Evolutionary conservation across 2,888 invertebrate species (phyloP).

Genomic region (Andrena bicolor): DNA sequence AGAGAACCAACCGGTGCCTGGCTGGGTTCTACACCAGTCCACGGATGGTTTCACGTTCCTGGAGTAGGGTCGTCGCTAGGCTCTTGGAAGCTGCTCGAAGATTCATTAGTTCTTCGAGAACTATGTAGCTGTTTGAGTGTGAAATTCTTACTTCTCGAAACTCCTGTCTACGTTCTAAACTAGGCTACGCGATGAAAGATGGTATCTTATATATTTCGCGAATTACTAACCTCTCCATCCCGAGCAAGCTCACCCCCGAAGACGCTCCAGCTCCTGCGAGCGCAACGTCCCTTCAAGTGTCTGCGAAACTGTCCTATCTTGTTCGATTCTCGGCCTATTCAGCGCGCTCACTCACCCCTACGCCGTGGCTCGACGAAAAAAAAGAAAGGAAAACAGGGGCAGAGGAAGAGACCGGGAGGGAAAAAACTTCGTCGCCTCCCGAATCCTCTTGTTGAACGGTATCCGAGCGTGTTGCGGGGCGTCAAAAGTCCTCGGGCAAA

Average conservation of each 20-base stretch:
- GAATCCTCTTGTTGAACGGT: constrained; percentile 67
- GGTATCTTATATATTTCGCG: no score
- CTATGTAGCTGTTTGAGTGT: not conserved
- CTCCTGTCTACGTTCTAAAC: no score
- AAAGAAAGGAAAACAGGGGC: not conserved
- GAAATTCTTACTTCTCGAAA: no score
- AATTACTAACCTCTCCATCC: no score
- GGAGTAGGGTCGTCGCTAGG: constrained; percentile 17
- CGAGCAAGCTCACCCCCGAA: no score
- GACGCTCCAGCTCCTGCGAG: no score
- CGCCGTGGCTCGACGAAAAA: not conserved
- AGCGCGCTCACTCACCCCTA: no score
- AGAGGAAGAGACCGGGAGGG: not conserved
- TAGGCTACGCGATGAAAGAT: no score
- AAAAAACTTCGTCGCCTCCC: constrained; percentile 60
- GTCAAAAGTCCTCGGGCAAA: constrained; percentile 63
- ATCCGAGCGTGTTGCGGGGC: constrained; percentile 61
- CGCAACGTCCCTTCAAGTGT: no score
- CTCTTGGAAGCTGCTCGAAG: constrained; percentile 38
- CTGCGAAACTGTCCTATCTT: no score
- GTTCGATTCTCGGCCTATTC: no score
- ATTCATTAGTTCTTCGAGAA: constrained; percentile 4
- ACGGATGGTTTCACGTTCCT: constrained; percentile 46
- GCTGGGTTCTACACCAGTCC: constrained; percentile 22
- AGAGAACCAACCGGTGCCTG: constrained; percentile 61